phyloP scores from a whole-genome alignment of 1,140 invertebrate genomes.

The Harlomillsia oculata region DNA sequence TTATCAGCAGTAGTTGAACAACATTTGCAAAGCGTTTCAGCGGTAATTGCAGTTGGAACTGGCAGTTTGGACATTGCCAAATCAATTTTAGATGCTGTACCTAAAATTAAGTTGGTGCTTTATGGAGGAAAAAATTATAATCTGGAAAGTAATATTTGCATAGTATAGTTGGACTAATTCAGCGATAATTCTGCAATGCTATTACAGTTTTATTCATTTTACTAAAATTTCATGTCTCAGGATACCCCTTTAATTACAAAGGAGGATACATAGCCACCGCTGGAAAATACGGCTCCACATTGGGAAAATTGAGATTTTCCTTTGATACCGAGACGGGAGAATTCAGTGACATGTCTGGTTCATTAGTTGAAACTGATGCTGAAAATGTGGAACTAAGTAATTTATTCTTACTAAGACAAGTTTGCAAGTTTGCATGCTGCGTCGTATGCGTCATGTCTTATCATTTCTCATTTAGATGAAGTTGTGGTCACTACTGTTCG shows the following conservation, averaged over 20 bases:
- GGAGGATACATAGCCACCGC: constrained; percentile 7
- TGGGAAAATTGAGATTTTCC: constrained; percentile 10
- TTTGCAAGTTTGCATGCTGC: too few species aligned
- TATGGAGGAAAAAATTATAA: background rate
- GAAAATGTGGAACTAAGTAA: too few species aligned
- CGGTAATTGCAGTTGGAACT: constrained; percentile 20
- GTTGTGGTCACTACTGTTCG: too few species aligned
- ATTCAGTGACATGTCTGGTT: too few species aligned
- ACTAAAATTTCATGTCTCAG: background rate
- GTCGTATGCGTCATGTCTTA: too few species aligned
- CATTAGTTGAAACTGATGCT: too few species aligned
- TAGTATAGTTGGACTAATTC: background rate
- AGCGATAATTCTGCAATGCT: background rate
- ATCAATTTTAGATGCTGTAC: background rate
- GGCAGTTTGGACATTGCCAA: constrained; percentile 1
- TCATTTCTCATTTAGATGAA: too few species aligned
- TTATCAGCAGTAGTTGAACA: background rate
- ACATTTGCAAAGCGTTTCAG: background rate
- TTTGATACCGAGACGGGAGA: background rate
- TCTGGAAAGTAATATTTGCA: background rate
- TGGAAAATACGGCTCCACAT: constrained; percentile 13
- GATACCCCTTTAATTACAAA: background rate
- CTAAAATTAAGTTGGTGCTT: constrained; percentile 14
- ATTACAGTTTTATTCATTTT: background rate
- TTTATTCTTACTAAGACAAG: too few species aligned